phyloP scores from a whole-genome alignment of 2,113 vertebrate genomes.

The Candoia aspera region DNA sequence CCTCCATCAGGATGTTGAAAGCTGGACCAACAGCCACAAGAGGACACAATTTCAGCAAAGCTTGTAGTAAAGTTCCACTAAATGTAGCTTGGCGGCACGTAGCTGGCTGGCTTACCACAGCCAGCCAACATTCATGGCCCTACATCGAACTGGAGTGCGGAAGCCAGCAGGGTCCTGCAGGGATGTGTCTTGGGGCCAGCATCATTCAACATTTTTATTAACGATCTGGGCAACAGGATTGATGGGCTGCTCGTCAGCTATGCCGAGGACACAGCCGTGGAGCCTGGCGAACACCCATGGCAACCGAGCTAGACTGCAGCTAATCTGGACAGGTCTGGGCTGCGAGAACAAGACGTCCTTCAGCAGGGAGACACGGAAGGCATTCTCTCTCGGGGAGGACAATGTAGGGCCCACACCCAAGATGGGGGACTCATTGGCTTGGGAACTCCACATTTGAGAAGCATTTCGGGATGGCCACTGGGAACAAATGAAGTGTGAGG shows the following conservation, averaged over 20 bases:
- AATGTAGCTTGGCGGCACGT: neutral
- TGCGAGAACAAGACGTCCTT: neutral
- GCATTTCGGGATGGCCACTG: fast-evolving
- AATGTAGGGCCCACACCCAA: neutral
- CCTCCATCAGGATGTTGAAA: neutral
- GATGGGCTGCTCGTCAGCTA: neutral
- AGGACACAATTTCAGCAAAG: neutral
- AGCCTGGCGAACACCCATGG: neutral
- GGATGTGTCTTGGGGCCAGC: neutral
- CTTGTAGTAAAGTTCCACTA: neutral
- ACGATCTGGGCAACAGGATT: neutral
- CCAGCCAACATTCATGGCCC: neutral
- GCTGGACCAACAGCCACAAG: too few relatives aligned
- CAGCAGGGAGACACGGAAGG: neutral
- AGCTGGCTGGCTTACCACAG: neutral
- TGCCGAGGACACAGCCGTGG: neutral
- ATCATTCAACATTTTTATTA: neutral
- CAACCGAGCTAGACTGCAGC: neutral
- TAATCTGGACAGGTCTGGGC: neutral
- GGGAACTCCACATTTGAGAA: neutral
- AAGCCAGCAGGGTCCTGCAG: neutral
- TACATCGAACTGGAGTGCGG: neutral
- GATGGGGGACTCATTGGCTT: neutral
- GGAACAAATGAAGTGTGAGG: neutral
- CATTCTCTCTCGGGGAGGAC: neutral